These are phyloP conservation scores for Chelonus formosanus DNA, from an alignment of 2,888 invertebrate genomes.

Conservation along the genomic window DNA sequence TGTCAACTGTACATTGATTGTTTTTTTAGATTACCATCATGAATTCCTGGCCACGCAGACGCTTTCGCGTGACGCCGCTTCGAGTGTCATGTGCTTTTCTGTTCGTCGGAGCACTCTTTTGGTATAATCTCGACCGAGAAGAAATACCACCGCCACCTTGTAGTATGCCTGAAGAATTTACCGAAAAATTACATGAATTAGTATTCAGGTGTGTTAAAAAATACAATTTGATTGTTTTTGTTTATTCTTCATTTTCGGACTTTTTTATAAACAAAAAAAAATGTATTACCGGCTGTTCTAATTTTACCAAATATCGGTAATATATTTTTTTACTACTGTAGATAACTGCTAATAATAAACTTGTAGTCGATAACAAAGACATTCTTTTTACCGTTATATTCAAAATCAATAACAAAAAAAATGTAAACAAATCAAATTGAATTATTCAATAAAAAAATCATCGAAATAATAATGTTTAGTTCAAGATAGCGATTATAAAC, in stretches of 20 bases:
- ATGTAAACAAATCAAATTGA: no score
- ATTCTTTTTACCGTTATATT: no score
- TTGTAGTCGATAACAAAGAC: no score
- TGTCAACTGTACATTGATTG: background rate
- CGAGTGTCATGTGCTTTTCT: constrained; percentile 52
- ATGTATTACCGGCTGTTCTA: background rate
- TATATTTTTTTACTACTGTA: no score
- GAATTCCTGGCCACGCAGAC: constrained; percentile 56
- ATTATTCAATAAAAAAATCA: no score
- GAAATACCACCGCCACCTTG: constrained; percentile 52
- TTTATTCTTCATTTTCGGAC: background rate
- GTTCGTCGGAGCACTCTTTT: constrained; percentile 52
- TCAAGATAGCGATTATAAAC: no score
- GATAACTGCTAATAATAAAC: no score
- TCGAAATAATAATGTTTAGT: no score
- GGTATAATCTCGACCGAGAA: constrained; percentile 56
- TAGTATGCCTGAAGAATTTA: constrained; percentile 57
- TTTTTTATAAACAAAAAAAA: background rate
- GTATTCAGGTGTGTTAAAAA: constrained; percentile 48
- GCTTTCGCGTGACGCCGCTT: constrained; percentile 56
- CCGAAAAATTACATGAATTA: constrained; percentile 55
- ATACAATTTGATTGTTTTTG: background rate
- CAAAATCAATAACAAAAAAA: no score
- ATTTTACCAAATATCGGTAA: no score
- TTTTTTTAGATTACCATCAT: constrained; percentile 50